Evolutionary conservation across 64 coral and sea anemone genomes (phyloP).

Genomic region (Anthopleura sola): DNA sequence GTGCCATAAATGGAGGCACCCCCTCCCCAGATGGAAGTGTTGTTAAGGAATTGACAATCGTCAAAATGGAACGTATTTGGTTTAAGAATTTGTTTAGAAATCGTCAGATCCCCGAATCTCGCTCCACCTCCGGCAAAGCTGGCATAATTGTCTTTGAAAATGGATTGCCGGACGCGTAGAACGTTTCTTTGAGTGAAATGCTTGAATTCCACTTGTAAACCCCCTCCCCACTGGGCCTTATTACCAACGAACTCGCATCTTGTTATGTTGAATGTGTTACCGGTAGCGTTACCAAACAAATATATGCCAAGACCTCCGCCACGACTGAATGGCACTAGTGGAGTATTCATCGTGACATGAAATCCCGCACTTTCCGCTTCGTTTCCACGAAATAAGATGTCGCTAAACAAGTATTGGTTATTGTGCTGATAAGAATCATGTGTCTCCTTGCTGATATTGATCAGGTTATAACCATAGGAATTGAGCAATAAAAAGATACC

Average conservation of each 20-base stretch:
- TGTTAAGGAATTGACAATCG: slow-evolving; percentile 40
- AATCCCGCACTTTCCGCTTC: slow-evolving; percentile 46
- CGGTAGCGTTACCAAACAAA: slow-evolving; percentile 30
- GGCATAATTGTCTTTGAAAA: slow-evolving; percentile 59
- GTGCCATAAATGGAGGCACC: slow-evolving; percentile 58
- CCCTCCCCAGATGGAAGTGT: slow-evolving; percentile 55
- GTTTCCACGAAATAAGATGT: slow-evolving; percentile 62
- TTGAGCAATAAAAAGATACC: slow-evolving; percentile 60
- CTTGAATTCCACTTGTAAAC: slow-evolving; percentile 46
- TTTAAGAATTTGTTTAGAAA: not conserved
- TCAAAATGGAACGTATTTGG: slow-evolving; percentile 20
- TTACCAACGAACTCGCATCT: slow-evolving; percentile 59
- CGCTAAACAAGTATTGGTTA: slow-evolving; percentile 41
- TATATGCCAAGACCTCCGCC: slow-evolving; percentile 56
- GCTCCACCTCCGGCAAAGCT: slow-evolving; percentile 59
- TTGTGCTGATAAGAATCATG: slow-evolving; percentile 61
- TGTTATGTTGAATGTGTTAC: slow-evolving; percentile 26
- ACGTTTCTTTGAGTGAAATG: slow-evolving; percentile 21
- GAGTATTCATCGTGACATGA: slow-evolving; percentile 35
- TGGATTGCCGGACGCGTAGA: slow-evolving; percentile 21
- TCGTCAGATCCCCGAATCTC: slow-evolving; percentile 34
- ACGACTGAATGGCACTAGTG: slow-evolving; percentile 11
- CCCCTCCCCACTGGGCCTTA: slow-evolving; percentile 68
- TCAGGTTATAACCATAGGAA: slow-evolving; percentile 33
- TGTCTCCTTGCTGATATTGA: slow-evolving; percentile 31